Conservation (phyloP, 2,888 invertebrate genomes). For the Frankliniella fusca region DNA sequence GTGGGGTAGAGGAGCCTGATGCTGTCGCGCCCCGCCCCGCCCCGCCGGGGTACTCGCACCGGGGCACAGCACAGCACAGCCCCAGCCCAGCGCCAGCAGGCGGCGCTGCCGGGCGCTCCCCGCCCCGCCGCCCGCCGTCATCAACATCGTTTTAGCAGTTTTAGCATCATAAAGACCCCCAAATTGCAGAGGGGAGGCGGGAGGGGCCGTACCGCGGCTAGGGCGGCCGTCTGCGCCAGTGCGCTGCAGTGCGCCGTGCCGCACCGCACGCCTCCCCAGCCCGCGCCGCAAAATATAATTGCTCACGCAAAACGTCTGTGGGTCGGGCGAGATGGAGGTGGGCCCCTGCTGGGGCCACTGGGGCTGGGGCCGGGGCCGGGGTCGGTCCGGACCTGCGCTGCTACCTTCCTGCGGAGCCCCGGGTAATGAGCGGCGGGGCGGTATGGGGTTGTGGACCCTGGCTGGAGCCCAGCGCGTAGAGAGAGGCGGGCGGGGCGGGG, state of each 20-base stretch:
- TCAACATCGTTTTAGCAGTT: not conserved
- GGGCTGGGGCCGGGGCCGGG: not conserved
- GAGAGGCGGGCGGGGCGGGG: no score
- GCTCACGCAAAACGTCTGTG: constrained; percentile 23
- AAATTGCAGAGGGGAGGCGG: not conserved
- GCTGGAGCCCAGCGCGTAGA: not conserved
- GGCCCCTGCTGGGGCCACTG: not conserved
- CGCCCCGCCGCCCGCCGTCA: not conserved
- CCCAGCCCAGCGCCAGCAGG: no score
- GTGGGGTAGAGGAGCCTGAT: not conserved
- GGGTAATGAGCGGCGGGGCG: not conserved
- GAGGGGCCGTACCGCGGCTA: not conserved
- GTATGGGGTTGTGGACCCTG: not conserved
- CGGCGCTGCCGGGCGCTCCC: not conserved
- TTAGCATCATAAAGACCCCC: constrained; percentile 18
- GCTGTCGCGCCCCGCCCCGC: not conserved
- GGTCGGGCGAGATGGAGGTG: not conserved
- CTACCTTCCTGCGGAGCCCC: not conserved
- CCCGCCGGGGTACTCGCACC: no score
- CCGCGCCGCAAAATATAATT: not conserved
- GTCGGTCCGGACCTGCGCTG: not conserved
- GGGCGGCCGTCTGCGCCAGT: no score
- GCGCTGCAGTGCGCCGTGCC: not conserved
- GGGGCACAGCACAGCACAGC: no score
- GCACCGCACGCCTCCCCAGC: not conserved